Conservation (phyloP, 2,888 invertebrate species). For the Stenurella melanura region DNA sequence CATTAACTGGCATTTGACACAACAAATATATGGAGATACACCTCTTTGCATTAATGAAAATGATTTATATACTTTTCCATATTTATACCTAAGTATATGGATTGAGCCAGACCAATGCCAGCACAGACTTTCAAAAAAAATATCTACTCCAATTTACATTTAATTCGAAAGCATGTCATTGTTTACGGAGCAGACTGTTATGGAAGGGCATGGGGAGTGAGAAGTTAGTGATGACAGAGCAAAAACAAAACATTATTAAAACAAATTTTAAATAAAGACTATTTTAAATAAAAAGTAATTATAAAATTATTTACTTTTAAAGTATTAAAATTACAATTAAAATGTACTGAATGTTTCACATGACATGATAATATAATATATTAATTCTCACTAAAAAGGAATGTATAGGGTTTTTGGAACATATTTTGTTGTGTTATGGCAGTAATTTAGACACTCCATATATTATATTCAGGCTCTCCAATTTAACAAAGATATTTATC, state of each 20-base stretch:
- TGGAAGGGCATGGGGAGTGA: constrained; percentile 1
- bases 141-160: not conserved
- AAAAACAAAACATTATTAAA: not conserved
- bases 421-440: constrained; percentile 6
- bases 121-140: constrained; percentile 4
- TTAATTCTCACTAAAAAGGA: constrained; percentile 60
- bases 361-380: constrained; percentile 47
- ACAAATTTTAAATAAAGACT: not conserved
- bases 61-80: constrained; percentile 22
- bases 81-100: constrained; percentile 21
- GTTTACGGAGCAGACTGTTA: not conserved
- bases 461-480: constrained; percentile 7
- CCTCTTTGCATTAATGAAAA: constrained; percentile 19
- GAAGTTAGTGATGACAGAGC: constrained; percentile 8
- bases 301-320: constrained; percentile 3
- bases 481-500: not conserved
- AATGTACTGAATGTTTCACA: constrained; percentile 60
- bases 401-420: constrained; percentile 52
- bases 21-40: not conserved
- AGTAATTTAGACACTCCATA: constrained; percentile 4
- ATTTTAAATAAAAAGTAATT: constrained; percentile 1
- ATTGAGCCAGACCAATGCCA: constrained; percentile 9
- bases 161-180: not conserved
- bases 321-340: constrained; percentile 46
- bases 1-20: not conserved